phyloP scores from a whole-genome alignment of 2,113 vertebrate species.

The Paradoxurus hermaphroditus region DNA sequence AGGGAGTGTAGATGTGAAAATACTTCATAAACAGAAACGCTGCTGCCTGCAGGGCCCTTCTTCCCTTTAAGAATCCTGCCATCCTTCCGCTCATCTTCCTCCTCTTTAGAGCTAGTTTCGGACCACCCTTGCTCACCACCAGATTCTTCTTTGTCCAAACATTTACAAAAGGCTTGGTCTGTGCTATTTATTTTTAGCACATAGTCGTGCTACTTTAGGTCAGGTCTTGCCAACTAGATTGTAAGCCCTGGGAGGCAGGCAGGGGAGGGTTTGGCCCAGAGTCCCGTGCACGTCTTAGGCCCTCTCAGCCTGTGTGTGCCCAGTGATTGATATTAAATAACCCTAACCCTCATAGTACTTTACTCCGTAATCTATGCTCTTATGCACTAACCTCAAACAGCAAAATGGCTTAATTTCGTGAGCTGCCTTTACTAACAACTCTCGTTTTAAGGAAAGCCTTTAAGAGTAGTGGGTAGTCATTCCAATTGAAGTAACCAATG shows the following conservation, averaged over 20 bases:
- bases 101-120: neutral
- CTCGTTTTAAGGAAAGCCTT: neutral
- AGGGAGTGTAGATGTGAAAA: neutral
- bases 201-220: neutral
- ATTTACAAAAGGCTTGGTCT: neutral
- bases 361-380: neutral
- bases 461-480: neutral
- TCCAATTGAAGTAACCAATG: conserved; percentile 33
- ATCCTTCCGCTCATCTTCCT: neutral
- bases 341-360: neutral
- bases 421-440: neutral
- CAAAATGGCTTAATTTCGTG: neutral
- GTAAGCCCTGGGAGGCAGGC: neutral
- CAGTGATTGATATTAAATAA: neutral
- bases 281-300: neutral
- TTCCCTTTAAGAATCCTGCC: neutral
- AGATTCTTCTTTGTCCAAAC: neutral
- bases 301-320: neutral
- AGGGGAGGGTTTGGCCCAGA: neutral
- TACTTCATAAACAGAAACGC: neutral
- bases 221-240: neutral
- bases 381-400: neutral
- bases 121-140: neutral
- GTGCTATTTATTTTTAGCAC: neutral
- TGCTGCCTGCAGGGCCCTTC: neutral